Evolutionary conservation across 2,797 vertebrate genomes (phyloP), one percentile per base, ranked within the genome.

Genomic region (Myotis daubentonii): DNA sequence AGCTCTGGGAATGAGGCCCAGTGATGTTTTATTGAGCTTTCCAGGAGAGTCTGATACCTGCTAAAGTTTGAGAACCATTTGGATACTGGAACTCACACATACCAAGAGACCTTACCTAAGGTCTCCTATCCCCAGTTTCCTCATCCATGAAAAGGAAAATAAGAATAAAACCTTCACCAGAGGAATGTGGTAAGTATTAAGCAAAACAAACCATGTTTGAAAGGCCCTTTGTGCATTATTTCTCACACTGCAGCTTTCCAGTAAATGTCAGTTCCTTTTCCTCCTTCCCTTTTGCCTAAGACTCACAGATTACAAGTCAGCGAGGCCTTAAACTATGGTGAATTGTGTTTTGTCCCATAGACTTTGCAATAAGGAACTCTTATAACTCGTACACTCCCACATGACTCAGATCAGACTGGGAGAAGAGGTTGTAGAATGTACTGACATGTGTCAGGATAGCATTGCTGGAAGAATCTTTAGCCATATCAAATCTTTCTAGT

Each of bases 201-300:
- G 82, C 51, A 92, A 89, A 92, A 51, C 17, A 89, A 93, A 51
- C 13, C 49, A 57, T 44, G 19, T 81, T 85, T 65, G 12, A 72
- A 60, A 33, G 60, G 0, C 10, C 23, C 36, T 38, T 30, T 28
- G 10, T 3, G 4, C 41, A 23, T 47, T 16, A n/a, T 74, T 68
- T 78, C 33, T 55, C 71, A 80, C 6, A 28, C 33, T 30, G 25
- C 8, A 38, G 55, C 44, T 76, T 70, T 15, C 3, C 10, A 7
- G 41, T 22, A 68, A 80, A 57, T 8, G 33, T 1, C 8, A 6
- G 57, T 78, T 38, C 4, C 19, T 38, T 80, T 95, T 80, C 25
- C 78, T 74, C 41, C 44, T 86, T 87, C 13, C 15, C 15, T 81
- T 84, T 57, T 10, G 22, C 30, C 57, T 89, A 51, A 65, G 65